Evolutionary conservation across 2,888 invertebrate species (phyloP), one percentile per base, ranked within the genome.

Genomic region (Leuctra nigra): DNA sequence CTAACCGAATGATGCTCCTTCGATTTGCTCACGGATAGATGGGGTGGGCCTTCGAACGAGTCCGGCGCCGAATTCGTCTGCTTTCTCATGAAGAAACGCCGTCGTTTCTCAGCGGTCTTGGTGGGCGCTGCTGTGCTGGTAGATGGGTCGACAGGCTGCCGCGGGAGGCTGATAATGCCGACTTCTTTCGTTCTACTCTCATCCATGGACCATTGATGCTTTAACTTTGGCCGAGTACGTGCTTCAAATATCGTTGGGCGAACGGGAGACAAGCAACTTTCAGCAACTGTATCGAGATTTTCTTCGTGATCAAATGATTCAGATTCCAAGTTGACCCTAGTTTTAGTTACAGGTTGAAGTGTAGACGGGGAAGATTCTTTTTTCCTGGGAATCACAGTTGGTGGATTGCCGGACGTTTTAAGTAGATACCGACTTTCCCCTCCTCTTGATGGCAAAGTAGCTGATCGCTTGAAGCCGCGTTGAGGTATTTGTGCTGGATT

Each of bases 1-100:
- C 60, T 60, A n/a, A 62, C 61, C 3, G 60, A 59, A 24, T 60
- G 62, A 44, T 61, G 61, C 13, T 63, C 63, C 56, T 61, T 63
- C 9, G 56, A 46, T 11, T 50, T 33, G n/a, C 35, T 50, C 6
- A 36, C n/a, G 33, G 41, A 39, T 9, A 53, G 20, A 11, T 54
- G 54, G 9, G 44, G 22, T 9, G 58, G 56, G 13, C 66, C 65
- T 36, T 69, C 69, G 38, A 68, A 68, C 2, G 70, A 68, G 59
- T 70, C 69, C 4, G 71, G 71, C 0, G 71, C 71, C n/a, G 71
- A 71, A 56, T 68, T 70, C 13, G 70, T 70, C 56, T 70, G 69
- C 58, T 70, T 71, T 33, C 68, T 61, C 46, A 68, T 62, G 56
- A 69, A 69, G 57, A 68, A 67, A 9, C 64, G 59, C 46, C 67